These are phyloP conservation scores for Linnaemya tessellans DNA, from an alignment of 2,888 invertebrate species.

Conservation along the genomic window DNA sequence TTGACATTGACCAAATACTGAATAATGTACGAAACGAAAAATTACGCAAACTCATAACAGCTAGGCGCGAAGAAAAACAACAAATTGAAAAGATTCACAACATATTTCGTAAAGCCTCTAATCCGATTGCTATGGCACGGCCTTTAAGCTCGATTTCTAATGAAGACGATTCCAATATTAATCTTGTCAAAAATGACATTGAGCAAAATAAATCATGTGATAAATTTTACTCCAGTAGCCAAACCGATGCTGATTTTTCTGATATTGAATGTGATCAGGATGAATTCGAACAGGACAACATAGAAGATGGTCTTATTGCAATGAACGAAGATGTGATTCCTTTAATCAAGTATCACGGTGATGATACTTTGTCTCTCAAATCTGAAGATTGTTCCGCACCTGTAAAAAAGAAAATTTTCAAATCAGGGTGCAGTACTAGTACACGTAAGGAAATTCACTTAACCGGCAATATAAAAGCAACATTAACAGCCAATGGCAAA, in stretches of 20 bases:
- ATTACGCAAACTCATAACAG: constrained; percentile 78
- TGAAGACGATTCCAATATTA: constrained; percentile 75
- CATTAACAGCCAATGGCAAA: constrained; percentile 78
- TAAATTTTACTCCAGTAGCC: constrained; percentile 3
- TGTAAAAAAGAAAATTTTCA: constrained; percentile 80
- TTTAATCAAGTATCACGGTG: constrained; percentile 68
- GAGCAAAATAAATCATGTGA: constrained; percentile 20
- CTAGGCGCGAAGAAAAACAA: constrained; percentile 77
- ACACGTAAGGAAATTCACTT: constrained; percentile 80
- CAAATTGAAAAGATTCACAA: constrained; percentile 79
- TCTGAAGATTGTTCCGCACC: constrained; percentile 57
- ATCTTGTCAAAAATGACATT: constrained; percentile 7
- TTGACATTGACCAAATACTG: constrained; percentile 77
- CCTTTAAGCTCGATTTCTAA: constrained; percentile 76
- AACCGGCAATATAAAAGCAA: constrained; percentile 80
- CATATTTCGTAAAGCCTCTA: constrained; percentile 78
- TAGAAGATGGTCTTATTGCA: constrained; percentile 58
- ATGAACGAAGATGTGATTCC: constrained; percentile 77
- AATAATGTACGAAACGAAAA: constrained; percentile 79
- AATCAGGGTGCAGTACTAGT: constrained; percentile 77
- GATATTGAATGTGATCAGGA: constrained; percentile 74
- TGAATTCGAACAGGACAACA: background rate
- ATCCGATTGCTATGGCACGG: constrained; percentile 82
- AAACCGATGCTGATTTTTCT: constrained; percentile 74
- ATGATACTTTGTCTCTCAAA: constrained; percentile 59